A percentile compares a stretch with the other conserved stretches of the same genome.
Evolutionary conservation across 1,140 invertebrate genomes (phyloP).

Genomic region (Gryllus bimaculatus): DNA sequence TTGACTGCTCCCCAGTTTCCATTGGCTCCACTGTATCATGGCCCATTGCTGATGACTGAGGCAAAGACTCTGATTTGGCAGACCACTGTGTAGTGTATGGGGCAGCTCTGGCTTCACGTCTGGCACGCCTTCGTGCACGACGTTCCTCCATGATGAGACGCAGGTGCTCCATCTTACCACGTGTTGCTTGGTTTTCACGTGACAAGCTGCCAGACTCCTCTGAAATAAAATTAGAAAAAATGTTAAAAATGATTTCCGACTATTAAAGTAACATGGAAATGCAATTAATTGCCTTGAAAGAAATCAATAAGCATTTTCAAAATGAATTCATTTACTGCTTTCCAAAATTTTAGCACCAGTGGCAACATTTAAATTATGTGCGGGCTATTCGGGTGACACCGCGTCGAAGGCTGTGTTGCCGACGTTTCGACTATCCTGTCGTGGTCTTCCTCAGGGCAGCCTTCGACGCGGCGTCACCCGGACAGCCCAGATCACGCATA

Average conservation of each 20-base stretch:
- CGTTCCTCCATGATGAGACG: constrained; percentile 80
- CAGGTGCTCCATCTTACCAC: constrained; percentile 75
- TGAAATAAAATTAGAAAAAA: not conserved
- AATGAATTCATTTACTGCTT: no score
- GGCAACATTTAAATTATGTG: no score
- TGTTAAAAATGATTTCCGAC: not conserved
- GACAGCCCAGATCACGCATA: no score
- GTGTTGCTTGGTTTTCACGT: constrained; percentile 63
- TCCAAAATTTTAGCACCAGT: no score
- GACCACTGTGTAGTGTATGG: constrained; percentile 52
- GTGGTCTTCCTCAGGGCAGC: no score
- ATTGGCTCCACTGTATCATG: constrained; percentile 3
- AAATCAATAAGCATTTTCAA: no score
- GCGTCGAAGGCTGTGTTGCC: no score
- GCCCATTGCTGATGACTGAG: not conserved
- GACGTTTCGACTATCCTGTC: no score
- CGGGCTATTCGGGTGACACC: no score
- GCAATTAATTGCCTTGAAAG: no score
- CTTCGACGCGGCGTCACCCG: no score
- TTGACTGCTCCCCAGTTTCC: not conserved
- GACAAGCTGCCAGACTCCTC: constrained; percentile 35
- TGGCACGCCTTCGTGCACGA: constrained; percentile 65
- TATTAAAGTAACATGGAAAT: no score
- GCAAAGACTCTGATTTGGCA: constrained; percentile 30
- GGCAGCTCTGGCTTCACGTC: constrained; percentile 57